Percentiles rank a stretch among this genome's conserved stretches.
These are phyloP conservation scores for Nothoprocta perdicaria DNA, from an alignment of 2,113 vertebrate species.

Conservation along the genomic window DNA sequence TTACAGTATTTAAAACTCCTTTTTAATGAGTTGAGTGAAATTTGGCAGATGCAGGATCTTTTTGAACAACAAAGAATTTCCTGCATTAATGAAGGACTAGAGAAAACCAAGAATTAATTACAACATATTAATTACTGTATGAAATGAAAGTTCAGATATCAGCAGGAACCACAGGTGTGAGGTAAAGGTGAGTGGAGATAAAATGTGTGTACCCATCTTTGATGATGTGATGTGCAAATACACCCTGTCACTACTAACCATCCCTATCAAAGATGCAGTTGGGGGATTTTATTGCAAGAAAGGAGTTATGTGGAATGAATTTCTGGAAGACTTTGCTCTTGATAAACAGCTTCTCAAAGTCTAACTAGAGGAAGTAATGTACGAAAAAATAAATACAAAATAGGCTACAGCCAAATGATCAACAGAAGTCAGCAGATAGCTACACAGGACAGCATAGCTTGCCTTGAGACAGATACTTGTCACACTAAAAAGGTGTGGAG, in stretches of 20 bases:
- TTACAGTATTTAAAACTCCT: slow-evolving; percentile 36
- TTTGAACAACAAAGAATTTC: slow-evolving; percentile 51
- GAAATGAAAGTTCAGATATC: slow-evolving; percentile 35
- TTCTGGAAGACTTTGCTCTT: not conserved
- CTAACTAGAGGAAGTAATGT: not conserved
- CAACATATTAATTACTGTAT: slow-evolving; percentile 38
- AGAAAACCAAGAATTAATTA: slow-evolving; percentile 30
- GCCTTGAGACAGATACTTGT: not conserved
- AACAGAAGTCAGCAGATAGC: not conserved
- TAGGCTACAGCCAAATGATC: not conserved
- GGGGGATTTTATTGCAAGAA: not conserved
- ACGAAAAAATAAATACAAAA: not conserved
- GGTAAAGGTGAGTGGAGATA: not conserved
- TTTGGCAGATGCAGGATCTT: slow-evolving; percentile 8
- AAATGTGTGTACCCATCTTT: not conserved
- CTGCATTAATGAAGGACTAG: slow-evolving; percentile 44
- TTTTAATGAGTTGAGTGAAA: slow-evolving; percentile 45
- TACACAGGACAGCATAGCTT: not conserved
- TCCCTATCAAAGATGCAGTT: not conserved
- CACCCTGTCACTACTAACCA: not conserved
- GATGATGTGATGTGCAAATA: not conserved
- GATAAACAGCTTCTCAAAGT: not conserved
- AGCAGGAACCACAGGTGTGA: not conserved
- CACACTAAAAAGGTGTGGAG: not conserved
- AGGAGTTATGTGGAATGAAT: not conserved